Evolutionary conservation across 2,888 invertebrate species (phyloP), one percentile per base, ranked within the genome.

Genomic region (Orchestes rusci): DNA sequence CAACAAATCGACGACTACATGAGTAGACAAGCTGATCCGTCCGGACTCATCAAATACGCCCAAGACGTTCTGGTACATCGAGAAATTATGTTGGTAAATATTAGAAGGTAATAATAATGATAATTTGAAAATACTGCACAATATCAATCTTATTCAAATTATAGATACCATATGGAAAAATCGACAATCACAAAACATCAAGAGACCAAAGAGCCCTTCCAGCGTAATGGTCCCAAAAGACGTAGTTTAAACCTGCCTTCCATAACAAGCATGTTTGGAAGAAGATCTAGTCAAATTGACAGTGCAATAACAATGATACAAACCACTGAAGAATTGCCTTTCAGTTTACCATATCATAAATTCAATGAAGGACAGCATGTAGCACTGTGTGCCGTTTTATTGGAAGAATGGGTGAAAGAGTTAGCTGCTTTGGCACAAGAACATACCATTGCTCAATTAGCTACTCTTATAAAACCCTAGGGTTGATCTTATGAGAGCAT

Each of bases 331-430:
- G 63, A 65, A 41, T 39, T 56, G 13, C 57, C 58, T 32, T 59
- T 59, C 47, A 57, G 56, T 51, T 51, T 59, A 34, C 53, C 61
- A 15, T 65, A 66, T 53, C 66, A 66, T 4, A 67, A 67, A 53
- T 68, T 67, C 50, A 66, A 60, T 27, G 66, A 68, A 53, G 59
- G 75, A 33, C 74, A 79, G 52, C 79, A 80, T 59, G 72, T 80
- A 32, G 83, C 87, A 1, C 71, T 87, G 50, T 85, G 86, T 60
- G 92, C 94, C 2, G 85, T 97, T 4, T 72, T 97, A 33, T 71
- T 96, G 48, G 92, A 94, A 61, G 96, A 97, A 65, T 94, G 97
- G 86, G 74, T 94, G 0, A 93, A 94, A 66, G 95, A 96, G 70
- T 71, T 97, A 47, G 89, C 96, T 0, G 92, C 96, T 10, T 76